Base-by-base conservation (phyloP, 2,113 vertebrate genomes). In the Aviceda subcristata region DNA sequence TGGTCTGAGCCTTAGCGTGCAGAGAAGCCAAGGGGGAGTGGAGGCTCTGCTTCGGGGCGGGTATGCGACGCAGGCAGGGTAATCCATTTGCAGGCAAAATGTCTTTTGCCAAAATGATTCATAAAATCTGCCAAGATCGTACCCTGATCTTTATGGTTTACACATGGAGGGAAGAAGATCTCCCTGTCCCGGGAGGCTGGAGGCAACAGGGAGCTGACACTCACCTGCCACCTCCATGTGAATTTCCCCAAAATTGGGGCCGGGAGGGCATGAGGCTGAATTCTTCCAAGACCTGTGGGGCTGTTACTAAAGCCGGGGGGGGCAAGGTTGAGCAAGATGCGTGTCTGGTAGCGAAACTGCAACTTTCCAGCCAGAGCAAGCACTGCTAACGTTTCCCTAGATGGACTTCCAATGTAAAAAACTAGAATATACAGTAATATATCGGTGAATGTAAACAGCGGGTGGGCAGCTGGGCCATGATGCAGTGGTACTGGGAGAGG, bases 371-470 rank as follows among this genome's bases (percentile, higher is more conserved):
- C 17, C 12, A 43, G 14, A 48, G 34, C 62, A 76, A 94, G 79
- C 36, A 10, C 34, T 17, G n/a, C 55, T 18, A 9, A 23, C 1
- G 1, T 48, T 73, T 80, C 45, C 39, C 32, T 23, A 22, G 22
- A 10, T 3, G 18, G 46, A 19, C 20, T 67, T 67, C 56, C 14
- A 15, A 19, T 0, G 2, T 32, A 7, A 41, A 74, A 74, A 55
- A 60, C 26, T 1, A 2, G 71, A 69, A 51, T 20, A 41, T 9
- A 15, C 8, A 32, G 27, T 0, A 1, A 56, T n/a, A n/a, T n/a
- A 29, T 0, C 3, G 41, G 41, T 23, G 68, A 55, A 29, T 1
- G 2, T 7, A 21, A 48, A 3, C 6, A 4, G 26, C 0, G 0
- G 18, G 21, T 0, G 34, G 27, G 8, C 7, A 11, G 2, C 26